phyloP scores from a whole-genome alignment of 2,888 invertebrate species.

The Ormyrus rosae region DNA sequence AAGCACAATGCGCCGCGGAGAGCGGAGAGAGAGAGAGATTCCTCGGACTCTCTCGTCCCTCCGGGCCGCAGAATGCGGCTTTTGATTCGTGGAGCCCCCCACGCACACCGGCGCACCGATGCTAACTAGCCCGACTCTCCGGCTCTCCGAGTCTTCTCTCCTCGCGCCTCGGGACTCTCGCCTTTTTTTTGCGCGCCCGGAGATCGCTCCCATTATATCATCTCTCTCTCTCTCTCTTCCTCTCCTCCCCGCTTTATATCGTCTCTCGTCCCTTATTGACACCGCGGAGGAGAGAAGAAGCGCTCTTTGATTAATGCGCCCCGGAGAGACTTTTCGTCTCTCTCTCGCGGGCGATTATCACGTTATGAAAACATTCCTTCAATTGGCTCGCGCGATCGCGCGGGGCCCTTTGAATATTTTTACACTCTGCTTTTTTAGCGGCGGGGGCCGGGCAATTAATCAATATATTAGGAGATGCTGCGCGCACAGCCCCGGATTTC shows the following conservation, averaged over 20 bases:
- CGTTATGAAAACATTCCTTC: background rate
- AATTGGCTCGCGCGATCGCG: background rate
- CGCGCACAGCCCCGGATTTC: background rate
- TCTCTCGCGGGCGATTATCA: conserved; percentile 21
- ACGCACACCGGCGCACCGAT: conserved; percentile 57
- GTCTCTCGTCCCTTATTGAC: conserved; percentile 42
- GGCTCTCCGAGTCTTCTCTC: background rate
- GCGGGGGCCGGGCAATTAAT: conserved; percentile 46
- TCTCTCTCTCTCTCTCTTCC: conserved; percentile 38
- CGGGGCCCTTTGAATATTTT: conserved; percentile 11
- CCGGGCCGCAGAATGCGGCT: conserved; percentile 65
- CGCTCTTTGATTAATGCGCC: conserved; percentile 61
- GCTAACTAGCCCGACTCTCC: conserved; percentile 69
- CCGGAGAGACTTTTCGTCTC: background rate
- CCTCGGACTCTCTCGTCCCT: conserved; percentile 4
- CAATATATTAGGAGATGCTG: conserved; percentile 30
- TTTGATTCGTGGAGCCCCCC: conserved; percentile 67
- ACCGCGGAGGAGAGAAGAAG: conserved; percentile 60
- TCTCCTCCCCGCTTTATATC: background rate
- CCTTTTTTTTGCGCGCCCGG: conserved; percentile 6
- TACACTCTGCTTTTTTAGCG: conserved; percentile 46
- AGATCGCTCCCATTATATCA: conserved; percentile 54
- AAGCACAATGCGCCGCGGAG: conserved; percentile 71
- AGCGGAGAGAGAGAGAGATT: conserved; percentile 25
- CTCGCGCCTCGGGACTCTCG: background rate